A percentile compares a stretch with the other conserved stretches of the same genome.
Evolutionary conservation across 2,888 invertebrate species (phyloP).

Genomic region (Andrena trimmerana): DNA sequence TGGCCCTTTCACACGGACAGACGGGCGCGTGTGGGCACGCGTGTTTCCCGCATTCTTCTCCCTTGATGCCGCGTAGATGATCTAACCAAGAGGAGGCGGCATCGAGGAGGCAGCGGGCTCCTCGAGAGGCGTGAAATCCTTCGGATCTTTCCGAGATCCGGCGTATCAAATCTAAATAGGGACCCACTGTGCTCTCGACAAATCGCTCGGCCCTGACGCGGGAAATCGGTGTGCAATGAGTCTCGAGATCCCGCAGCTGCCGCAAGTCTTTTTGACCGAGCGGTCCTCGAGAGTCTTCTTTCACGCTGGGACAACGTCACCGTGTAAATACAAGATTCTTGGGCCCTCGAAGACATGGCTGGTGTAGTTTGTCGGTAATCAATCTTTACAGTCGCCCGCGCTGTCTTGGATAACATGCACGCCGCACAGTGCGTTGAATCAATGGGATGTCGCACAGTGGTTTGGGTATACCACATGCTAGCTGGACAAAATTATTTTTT

Average conservation of each 20-base stretch:
- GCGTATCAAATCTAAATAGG: slow-evolving; percentile 65
- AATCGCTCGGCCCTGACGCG: slow-evolving; percentile 62
- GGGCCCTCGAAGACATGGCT: background rate
- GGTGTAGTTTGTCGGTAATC: slow-evolving; percentile 2
- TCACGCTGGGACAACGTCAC: slow-evolving; percentile 20
- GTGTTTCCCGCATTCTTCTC: background rate
- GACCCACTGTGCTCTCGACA: slow-evolving; percentile 50
- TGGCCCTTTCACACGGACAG: slow-evolving; percentile 15
- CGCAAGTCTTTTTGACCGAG: slow-evolving; percentile 31
- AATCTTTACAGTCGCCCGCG: background rate
- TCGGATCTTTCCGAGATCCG: slow-evolving; percentile 52
- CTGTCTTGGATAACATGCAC: background rate
- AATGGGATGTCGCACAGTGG: too few relatives aligned
- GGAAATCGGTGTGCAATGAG: slow-evolving; percentile 66
- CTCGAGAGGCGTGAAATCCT: slow-evolving; percentile 71
- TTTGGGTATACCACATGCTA: too few relatives aligned
- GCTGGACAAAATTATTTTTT: too few relatives aligned
- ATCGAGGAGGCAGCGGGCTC: slow-evolving; percentile 21
- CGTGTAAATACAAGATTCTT: slow-evolving; percentile 36
- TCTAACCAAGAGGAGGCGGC: slow-evolving; percentile 33
- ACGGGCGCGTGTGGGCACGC: slow-evolving; percentile 2
- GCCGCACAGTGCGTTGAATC: too few relatives aligned
- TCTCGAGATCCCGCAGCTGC: slow-evolving; percentile 61
- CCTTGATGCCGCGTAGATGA: slow-evolving; percentile 36
- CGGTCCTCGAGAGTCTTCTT: slow-evolving; percentile 40